phyloP scores from a whole-genome alignment of 1,140 invertebrate species.

The Drosophila elegans region DNA sequence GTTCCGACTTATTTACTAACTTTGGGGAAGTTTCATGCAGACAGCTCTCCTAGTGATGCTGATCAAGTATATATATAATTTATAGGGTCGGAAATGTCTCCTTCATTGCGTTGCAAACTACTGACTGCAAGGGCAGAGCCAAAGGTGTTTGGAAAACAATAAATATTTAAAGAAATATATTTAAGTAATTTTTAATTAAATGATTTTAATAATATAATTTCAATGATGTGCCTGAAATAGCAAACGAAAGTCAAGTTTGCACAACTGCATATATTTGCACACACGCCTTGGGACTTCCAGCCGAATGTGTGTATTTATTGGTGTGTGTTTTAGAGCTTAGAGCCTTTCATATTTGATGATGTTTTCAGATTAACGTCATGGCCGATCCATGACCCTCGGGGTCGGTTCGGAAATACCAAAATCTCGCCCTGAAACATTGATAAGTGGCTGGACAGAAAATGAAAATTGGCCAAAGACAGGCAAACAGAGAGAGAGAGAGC shows the following conservation, averaged over 20 bases:
- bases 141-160: background rate
- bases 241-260: conserved; percentile 39
- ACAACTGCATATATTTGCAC: conserved; percentile 20
- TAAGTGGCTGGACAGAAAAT: conserved; percentile 20
- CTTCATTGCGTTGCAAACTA: too few species aligned
- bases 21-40: too few species aligned
- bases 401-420: conserved; percentile 31
- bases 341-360: conserved; percentile 63
- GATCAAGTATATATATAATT: too few species aligned
- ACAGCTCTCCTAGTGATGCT: too few species aligned
- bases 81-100: too few species aligned
- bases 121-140: background rate
- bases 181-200: background rate
- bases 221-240: conserved; percentile 21
- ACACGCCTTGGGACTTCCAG: conserved; percentile 11
- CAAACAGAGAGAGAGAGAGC: background rate
- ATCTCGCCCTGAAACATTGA: conserved; percentile 43
- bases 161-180: background rate
- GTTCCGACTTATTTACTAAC: too few species aligned
- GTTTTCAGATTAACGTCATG: conserved; percentile 61
- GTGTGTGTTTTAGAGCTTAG: conserved; percentile 31
- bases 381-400: conserved; percentile 45
- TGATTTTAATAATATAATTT: conserved; percentile 35
- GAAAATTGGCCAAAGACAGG: conserved; percentile 30
- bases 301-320: conserved; percentile 5